Conservation (phyloP, 1,140 invertebrate genomes). For the Aphidius gifuensis region DNA sequence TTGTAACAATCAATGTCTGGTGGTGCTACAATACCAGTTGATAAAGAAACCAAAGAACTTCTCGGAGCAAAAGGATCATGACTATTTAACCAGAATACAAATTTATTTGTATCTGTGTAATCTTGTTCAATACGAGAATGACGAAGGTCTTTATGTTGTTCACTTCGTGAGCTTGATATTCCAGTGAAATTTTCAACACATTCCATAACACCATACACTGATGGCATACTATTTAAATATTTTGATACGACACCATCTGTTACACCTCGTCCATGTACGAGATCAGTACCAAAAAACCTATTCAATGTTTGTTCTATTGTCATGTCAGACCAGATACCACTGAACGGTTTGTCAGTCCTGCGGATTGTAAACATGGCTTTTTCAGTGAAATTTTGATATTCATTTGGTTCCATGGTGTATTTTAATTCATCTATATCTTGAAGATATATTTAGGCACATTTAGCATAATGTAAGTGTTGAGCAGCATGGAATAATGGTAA, state of each 20-base stretch:
- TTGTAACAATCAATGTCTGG: slow-evolving; percentile 45
- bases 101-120: slow-evolving; percentile 37
- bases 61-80: slow-evolving; percentile 39
- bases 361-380: slow-evolving; percentile 10
- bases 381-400: slow-evolving; percentile 11
- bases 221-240: slow-evolving; percentile 12
- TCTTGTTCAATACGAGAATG: slow-evolving; percentile 45
- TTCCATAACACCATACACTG: slow-evolving; percentile 12
- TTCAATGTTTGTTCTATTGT: slow-evolving; percentile 15
- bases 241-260: slow-evolving; percentile 12
- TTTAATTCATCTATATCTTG: slow-evolving; percentile 13
- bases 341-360: slow-evolving; percentile 12
- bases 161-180: slow-evolving; percentile 13
- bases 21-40: slow-evolving; percentile 42
- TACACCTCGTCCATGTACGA: slow-evolving; percentile 13
- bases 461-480: slow-evolving; percentile 42
- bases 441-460: slow-evolving; percentile 30
- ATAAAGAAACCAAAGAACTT: slow-evolving; percentile 40
- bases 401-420: neutral
- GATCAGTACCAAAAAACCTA: slow-evolving; percentile 16
- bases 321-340: slow-evolving; percentile 14
- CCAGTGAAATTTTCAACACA: slow-evolving; percentile 2
- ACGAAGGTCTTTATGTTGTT: slow-evolving; percentile 49
- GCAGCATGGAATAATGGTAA: slow-evolving; percentile 41
- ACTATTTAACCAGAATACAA: slow-evolving; percentile 42